Conservation (phyloP, 1,140 invertebrate species). For the Leguminivora glycinivorella region DNA sequence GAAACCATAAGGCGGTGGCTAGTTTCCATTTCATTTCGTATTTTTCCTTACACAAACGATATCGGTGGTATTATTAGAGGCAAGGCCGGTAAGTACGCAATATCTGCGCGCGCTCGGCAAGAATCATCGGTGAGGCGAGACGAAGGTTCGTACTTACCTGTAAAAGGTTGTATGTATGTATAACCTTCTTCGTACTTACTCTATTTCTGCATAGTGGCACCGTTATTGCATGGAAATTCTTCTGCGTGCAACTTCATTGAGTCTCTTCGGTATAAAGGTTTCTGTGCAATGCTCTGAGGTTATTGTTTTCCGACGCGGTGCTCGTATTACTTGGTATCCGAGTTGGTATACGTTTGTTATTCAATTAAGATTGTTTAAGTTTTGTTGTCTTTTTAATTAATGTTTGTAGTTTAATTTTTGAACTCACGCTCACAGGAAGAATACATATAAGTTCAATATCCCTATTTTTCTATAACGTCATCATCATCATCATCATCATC, state of each 20-base stretch:
- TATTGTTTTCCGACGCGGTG: conserved; percentile 73
- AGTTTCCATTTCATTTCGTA: conserved; percentile 71
- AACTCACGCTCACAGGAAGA: not conserved
- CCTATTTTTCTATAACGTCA: no score
- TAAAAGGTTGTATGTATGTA: not conserved
- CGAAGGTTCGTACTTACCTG: not conserved
- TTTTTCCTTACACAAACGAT: conserved; percentile 71
- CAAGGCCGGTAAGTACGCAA: conserved; percentile 75
- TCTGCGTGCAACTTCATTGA: conserved; percentile 76
- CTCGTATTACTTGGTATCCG: conserved; percentile 68
- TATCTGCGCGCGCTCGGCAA: conserved; percentile 61
- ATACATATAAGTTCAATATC: no score
- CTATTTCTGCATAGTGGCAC: conserved; percentile 24
- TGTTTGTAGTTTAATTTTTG: not conserved
- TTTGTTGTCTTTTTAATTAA: no score
- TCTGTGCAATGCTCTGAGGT: conserved; percentile 62
- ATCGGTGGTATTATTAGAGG: conserved; percentile 74
- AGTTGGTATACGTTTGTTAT: conserved; percentile 51
- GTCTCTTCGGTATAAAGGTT: conserved; percentile 73
- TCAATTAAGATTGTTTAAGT: conserved; percentile 52
- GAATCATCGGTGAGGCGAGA: conserved; percentile 62
- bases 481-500: no score
- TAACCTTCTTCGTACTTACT: not conserved
- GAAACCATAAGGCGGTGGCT: conserved; percentile 59
- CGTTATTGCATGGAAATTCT: conserved; percentile 77